Percentiles rank a stretch among this genome's conserved stretches.
phyloP scores from a whole-genome alignment of 2,113 vertebrate genomes.

The Psammodynastes pulverulentus region DNA sequence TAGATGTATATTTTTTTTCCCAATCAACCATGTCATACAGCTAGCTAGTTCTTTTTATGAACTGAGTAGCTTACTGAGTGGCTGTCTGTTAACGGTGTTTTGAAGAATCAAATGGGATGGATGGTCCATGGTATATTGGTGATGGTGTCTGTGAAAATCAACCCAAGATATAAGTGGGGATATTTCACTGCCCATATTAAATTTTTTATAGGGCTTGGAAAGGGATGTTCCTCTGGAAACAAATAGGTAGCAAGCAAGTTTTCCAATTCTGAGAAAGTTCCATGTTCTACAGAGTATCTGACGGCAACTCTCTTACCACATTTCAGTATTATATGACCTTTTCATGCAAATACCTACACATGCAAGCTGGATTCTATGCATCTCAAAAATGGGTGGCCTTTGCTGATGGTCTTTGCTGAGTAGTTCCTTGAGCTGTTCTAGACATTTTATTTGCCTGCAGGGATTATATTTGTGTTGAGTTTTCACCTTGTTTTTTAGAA shows the following conservation, averaged over 20 bases:
- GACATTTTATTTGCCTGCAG: not conserved
- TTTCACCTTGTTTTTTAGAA: not conserved
- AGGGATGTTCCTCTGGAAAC: not conserved
- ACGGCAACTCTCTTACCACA: not conserved
- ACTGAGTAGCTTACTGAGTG: not conserved
- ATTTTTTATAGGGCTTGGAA: not conserved
- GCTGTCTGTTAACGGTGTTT: not conserved
- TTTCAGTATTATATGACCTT: not conserved
- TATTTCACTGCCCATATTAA: not conserved
- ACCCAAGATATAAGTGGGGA: not conserved
- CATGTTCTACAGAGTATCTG: not conserved
- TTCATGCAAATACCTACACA: not conserved
- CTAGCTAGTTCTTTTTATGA: not conserved
- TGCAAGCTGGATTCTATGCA: not conserved
- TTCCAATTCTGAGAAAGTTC: not conserved
- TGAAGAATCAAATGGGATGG: not conserved
- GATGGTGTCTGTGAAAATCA: not conserved
- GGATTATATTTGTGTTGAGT: not conserved
- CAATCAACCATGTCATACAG: not conserved
- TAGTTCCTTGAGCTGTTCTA: not conserved
- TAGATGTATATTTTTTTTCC: not conserved
- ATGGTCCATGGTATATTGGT: not conserved
- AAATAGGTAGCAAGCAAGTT: not conserved
- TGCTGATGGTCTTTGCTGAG: not conserved
- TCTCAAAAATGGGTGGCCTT: not conserved